Conservation (phyloP, 2,797 vertebrate species). For the Uromys caudimaculatus region DNA sequence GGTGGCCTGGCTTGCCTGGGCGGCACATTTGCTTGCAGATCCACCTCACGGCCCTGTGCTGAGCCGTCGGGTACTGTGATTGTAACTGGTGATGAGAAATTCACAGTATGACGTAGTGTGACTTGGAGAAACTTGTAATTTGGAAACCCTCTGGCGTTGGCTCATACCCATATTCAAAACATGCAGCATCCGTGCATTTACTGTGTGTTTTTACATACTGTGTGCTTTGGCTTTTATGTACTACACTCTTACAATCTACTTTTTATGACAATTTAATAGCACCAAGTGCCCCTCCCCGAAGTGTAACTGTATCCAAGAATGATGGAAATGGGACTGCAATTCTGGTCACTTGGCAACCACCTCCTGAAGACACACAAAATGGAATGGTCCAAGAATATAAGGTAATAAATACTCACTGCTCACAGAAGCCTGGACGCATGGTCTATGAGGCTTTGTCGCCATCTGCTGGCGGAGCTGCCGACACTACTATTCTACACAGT, state of each 20-base stretch:
- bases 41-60: not conserved
- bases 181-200: not conserved
- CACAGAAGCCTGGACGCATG: not conserved
- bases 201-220: not conserved
- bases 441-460: constrained; percentile 91
- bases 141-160: not conserved
- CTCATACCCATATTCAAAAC: not conserved
- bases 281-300: constrained; percentile 95
- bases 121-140: not conserved
- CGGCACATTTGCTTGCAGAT: not conserved
- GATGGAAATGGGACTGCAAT: constrained; percentile 96
- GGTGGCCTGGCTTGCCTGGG: not conserved
- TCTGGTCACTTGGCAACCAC: constrained; percentile 97
- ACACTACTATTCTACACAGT: not conserved
- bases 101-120: not conserved
- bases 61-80: not conserved
- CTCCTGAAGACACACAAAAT: constrained; percentile 96
- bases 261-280: constrained; percentile 86
- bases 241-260: not conserved
- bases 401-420: constrained; percentile 87
- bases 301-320: constrained; percentile 95
- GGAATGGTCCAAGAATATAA: constrained; percentile 98
- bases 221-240: not conserved
- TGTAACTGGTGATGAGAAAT: not conserved
- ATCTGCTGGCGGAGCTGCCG: constrained; percentile 90